Conservation (phyloP, 2,113 vertebrate species). For the Neolamprologus toae region DNA sequence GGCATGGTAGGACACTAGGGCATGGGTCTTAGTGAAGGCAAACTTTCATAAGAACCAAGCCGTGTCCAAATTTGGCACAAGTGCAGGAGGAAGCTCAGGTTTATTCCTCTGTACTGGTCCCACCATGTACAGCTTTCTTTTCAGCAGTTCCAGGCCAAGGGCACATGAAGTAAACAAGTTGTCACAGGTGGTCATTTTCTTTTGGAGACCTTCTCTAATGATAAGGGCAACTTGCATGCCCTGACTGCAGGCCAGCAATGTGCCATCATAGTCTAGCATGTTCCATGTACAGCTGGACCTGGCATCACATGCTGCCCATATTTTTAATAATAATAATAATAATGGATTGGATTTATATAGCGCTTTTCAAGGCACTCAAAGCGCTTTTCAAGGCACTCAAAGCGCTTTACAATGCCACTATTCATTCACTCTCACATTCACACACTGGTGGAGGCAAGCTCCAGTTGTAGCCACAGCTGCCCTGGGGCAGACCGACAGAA, state of each 20-base stretch:
- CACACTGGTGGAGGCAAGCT: too few species aligned
- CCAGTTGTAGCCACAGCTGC: too few species aligned
- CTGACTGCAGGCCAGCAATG: neutral
- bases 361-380: too few species aligned
- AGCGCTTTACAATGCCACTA: too few species aligned
- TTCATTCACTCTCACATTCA: too few species aligned
- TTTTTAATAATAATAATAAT: neutral
- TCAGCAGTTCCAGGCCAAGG: neutral
- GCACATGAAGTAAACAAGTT: neutral
- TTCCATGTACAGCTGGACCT: neutral
- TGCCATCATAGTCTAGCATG: neutral
- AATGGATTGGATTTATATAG: too few species aligned
- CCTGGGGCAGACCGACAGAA: too few species aligned
- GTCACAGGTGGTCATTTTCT: neutral
- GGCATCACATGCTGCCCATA: neutral
- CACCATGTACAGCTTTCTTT: neutral
- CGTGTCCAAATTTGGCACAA: neutral
- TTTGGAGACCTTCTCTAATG: neutral
- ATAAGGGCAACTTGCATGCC: neutral
- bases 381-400: too few species aligned
- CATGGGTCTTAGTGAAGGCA: neutral
- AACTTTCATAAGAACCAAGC: neutral
- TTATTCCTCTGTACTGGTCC: neutral
- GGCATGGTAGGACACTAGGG: rapidly evolving
- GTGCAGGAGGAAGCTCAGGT: neutral